A percentile compares a stretch with the other conserved stretches of the same genome.
Conservation (phyloP, 2,797 vertebrate species). For the Clarias platycephalus region DNA sequence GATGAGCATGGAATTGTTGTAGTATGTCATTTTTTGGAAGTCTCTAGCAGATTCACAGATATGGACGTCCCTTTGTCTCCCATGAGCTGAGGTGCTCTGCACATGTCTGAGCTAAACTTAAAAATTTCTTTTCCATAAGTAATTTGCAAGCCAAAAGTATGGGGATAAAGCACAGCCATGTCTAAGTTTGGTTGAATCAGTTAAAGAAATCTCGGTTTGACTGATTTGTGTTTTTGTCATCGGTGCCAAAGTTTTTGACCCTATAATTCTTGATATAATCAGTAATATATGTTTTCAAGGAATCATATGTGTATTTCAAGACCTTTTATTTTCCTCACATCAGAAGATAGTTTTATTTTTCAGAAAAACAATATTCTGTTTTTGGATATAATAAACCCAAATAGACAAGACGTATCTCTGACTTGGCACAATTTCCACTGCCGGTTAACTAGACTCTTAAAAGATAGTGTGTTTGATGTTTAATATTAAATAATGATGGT, state of each 20-base stretch:
- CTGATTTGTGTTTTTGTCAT: conserved; percentile 74
- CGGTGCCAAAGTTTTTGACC: conserved; percentile 72
- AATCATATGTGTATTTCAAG: conserved; percentile 66
- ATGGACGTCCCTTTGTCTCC: conserved; percentile 50
- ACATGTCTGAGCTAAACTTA: conserved; percentile 74
- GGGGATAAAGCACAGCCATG: conserved; percentile 75
- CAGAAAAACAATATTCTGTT: background rate
- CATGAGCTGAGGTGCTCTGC: conserved; percentile 52
- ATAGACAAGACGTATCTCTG: background rate
- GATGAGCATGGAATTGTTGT: conserved; percentile 55
- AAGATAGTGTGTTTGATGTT: background rate
- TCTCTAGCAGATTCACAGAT: conserved; percentile 51
- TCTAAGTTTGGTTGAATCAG: conserved; percentile 70
- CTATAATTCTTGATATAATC: conserved; percentile 67
- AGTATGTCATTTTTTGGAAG: conserved; percentile 49
- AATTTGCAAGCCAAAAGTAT: conserved; percentile 80
- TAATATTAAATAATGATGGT: background rate
- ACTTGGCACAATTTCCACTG: background rate
- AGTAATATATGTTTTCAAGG: conserved; percentile 68
- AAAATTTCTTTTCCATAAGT: conserved; percentile 75
- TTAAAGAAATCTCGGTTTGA: conserved; percentile 70
- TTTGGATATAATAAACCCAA: background rate
- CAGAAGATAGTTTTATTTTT: conserved; percentile 52
- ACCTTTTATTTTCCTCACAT: conserved; percentile 41
- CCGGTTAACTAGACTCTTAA: background rate